Conservation (phyloP, 2,113 vertebrate species). For the Lates calcarifer region DNA sequence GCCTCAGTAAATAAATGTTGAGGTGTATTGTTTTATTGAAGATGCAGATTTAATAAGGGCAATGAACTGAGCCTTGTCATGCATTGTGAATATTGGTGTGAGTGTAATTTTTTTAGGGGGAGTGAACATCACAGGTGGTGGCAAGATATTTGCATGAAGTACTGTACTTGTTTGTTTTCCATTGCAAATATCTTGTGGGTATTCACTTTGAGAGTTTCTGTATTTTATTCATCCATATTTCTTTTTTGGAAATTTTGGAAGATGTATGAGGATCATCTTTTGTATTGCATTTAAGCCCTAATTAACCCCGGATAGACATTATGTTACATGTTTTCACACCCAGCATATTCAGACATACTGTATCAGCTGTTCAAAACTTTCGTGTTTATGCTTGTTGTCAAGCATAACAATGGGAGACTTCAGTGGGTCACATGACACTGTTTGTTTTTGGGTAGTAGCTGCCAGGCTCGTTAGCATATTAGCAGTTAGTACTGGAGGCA, state of each 20-base stretch:
- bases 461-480: not conserved
- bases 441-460: constrained; percentile 29
- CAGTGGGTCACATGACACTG: not conserved
- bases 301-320: not conserved
- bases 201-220: not conserved
- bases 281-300: constrained; percentile 13
- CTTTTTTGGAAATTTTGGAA: not conserved
- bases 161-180: constrained; percentile 47
- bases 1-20: constrained; percentile 20
- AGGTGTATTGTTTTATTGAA: constrained; percentile 22
- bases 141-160: constrained; percentile 43
- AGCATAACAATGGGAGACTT: not conserved
- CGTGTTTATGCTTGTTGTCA: not conserved
- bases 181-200: constrained; percentile 49
- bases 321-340: not conserved
- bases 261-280: not conserved
- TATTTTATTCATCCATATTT: not conserved
- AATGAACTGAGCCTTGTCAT: not conserved
- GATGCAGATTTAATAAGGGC: constrained; percentile 9
- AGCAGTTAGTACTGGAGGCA: constrained; percentile 15
- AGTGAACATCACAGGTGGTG: not conserved
- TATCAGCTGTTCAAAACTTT: not conserved
- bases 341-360: not conserved
- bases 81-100: constrained; percentile 11
- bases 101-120: not conserved